A percentile compares a stretch with the other conserved stretches of the same genome.
phyloP scores from a whole-genome alignment of 2,113 vertebrate species.

The Guaruba guarouba region DNA sequence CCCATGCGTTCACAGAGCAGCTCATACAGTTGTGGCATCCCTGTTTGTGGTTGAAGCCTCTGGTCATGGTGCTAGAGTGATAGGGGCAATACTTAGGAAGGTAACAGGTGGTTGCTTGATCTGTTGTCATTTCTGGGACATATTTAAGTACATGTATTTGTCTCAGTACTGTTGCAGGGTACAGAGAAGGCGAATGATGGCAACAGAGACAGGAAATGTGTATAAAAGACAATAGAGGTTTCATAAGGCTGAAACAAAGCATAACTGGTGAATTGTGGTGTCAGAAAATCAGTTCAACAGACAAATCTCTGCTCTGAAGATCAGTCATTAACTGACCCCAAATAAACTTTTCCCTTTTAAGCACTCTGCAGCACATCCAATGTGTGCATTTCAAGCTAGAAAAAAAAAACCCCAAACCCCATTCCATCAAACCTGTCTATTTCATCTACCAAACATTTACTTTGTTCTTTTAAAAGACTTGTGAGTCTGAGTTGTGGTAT shows the following conservation, averaged over 20 bases:
- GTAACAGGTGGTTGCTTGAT: neutral
- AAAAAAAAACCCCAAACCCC: accelerated
- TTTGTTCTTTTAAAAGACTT: neutral
- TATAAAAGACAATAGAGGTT: neutral
- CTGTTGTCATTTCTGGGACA: neutral
- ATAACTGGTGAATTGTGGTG: neutral
- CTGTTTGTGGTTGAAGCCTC: neutral
- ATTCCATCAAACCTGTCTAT: neutral
- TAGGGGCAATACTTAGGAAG: neutral
- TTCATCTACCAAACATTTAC: neutral
- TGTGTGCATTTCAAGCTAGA: neutral
- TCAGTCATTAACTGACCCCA: neutral
- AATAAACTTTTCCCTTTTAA: neutral
- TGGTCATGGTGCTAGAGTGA: neutral
- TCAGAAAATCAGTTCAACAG: neutral
- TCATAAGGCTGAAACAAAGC: neutral
- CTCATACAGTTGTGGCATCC: neutral
- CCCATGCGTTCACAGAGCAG: accelerated
- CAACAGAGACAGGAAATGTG: neutral
- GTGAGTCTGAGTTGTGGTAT: neutral
- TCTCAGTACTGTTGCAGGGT: neutral
- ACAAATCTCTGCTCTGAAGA: neutral
- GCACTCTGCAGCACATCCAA: neutral
- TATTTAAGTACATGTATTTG: neutral
- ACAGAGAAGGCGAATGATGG: neutral